Conservation (phyloP, 2,888 invertebrate genomes). For the Gymnocheta viridis region DNA sequence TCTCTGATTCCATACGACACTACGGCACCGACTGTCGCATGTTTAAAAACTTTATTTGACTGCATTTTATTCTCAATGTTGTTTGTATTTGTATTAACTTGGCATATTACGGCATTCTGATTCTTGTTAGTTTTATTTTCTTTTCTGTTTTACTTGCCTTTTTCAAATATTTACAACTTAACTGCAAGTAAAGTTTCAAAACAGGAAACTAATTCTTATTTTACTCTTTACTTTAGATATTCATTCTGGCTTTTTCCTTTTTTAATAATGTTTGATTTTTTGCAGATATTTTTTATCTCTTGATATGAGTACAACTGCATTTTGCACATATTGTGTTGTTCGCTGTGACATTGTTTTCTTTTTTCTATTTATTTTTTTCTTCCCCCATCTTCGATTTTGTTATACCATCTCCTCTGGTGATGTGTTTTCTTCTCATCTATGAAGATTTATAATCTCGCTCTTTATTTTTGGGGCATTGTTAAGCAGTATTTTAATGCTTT, state of each 20-base stretch:
- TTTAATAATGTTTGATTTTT: slow-evolving; percentile 26
- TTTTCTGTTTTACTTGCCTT: slow-evolving; percentile 18
- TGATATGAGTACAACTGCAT: slow-evolving; percentile 55
- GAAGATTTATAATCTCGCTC: slow-evolving; percentile 34
- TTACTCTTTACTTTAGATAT: slow-evolving; percentile 47
- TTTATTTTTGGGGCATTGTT: slow-evolving; percentile 52
- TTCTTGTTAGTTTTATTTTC: slow-evolving; percentile 37
- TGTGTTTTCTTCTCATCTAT: slow-evolving; percentile 27
- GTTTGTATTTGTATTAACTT: slow-evolving; percentile 41
- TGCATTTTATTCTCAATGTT: slow-evolving; percentile 38
- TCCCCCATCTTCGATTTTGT: neutral
- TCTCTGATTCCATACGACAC: slow-evolving; percentile 58
- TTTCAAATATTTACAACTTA: slow-evolving; percentile 47
- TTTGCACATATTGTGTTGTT: slow-evolving; percentile 61
- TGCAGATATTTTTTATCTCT: slow-evolving; percentile 35
- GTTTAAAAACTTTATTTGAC: slow-evolving; percentile 50
- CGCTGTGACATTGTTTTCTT: slow-evolving; percentile 50
- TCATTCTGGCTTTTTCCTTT: slow-evolving; percentile 21
- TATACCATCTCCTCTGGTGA: neutral
- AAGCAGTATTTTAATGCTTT: slow-evolving; percentile 57
- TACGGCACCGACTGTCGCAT: slow-evolving; percentile 65
- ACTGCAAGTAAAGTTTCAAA: slow-evolving; percentile 59
- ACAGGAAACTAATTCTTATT: slow-evolving; percentile 69
- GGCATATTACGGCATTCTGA: slow-evolving; percentile 27
- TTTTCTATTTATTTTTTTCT: neutral